Conservation (phyloP, 2,888 invertebrate genomes). For the Drosophila pullipes region DNA sequence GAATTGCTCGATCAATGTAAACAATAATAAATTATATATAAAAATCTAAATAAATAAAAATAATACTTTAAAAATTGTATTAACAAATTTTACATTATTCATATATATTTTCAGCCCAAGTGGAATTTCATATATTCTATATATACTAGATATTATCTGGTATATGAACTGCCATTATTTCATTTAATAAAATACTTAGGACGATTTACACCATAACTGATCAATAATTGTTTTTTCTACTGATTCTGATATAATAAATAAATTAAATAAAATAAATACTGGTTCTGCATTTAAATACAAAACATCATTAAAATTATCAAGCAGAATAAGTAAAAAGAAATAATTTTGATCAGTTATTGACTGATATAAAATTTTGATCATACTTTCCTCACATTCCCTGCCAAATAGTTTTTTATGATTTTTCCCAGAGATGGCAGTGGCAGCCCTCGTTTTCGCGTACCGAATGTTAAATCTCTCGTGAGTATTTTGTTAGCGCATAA, state of each 20-base stretch:
- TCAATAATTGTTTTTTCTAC: neutral
- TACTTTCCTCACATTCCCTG: neutral
- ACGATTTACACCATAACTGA: neutral
- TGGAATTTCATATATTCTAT: neutral
- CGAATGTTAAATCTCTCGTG: conserved; percentile 22
- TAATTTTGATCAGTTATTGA: neutral
- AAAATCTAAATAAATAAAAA: neutral
- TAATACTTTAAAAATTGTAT: neutral
- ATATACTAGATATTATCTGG: neutral
- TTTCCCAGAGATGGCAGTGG: neutral
- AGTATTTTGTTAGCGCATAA: conserved; percentile 60
- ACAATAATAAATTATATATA: neutral
- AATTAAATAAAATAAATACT: too few species aligned
- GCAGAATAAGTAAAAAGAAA: neutral
- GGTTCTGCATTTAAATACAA: neutral
- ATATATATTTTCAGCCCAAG: neutral
- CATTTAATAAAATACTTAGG: accelerated
- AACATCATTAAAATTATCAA: neutral
- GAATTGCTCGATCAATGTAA: too few species aligned
- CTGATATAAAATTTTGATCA: neutral
- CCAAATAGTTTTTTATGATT: accelerated
- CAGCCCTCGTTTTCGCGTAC: conserved; percentile 42
- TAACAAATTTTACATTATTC: neutral
- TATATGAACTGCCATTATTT: neutral
- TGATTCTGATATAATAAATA: neutral